Base-by-base conservation (phyloP, 2,888 invertebrate species). In the Alitta virens region DNA sequence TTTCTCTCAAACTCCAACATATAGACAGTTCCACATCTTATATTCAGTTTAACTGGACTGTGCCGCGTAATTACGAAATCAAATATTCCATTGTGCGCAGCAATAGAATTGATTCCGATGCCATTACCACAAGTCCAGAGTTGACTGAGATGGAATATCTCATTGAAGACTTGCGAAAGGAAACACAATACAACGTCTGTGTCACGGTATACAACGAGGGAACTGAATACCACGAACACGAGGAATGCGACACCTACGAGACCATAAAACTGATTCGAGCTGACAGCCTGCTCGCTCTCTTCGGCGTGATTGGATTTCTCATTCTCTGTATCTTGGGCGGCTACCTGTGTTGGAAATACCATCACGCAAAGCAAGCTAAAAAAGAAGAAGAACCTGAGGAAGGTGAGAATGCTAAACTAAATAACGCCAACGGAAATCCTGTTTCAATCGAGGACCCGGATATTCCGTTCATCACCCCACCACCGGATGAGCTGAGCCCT, bases 391-490 rank as follows among this genome's bases (percentile, higher is more conserved):
- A 33, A 23, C 46, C 18, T 14, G 52, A 38, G 2, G 25, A 18
- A 33, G 50, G 53, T 33, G 42, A 54, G 24, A 25, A 21, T 3
- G 21, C 23, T 21, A n/a, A 49, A 51, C 18, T 18, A 9, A 25
- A 53, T 18, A 43, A 53, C 26, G 23, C 24, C 2, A 24, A 56
- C 52, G 54, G 46, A 18, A 49, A 33, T 7, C 33, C 23, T 1
- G 21, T 26, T n/a, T 24, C 49, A 2, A 55, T 62, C 27, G 62
- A 62, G 49, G 62, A 64, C 40, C 40, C 52, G 14, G 64, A 64
- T 40, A 64, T 64, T 21, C 64, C 64, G n/a, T 64, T 54, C 55
- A 64, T 64, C 21, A 64, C 64, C 2, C 64, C 64, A 27, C 60
- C 64, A 2, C 38, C 50, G 12, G 49, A 26, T 38, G 43, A 63